Evolutionary conservation across 2,113 vertebrate genomes (phyloP).

Genomic region (Takifugu flavidus): DNA sequence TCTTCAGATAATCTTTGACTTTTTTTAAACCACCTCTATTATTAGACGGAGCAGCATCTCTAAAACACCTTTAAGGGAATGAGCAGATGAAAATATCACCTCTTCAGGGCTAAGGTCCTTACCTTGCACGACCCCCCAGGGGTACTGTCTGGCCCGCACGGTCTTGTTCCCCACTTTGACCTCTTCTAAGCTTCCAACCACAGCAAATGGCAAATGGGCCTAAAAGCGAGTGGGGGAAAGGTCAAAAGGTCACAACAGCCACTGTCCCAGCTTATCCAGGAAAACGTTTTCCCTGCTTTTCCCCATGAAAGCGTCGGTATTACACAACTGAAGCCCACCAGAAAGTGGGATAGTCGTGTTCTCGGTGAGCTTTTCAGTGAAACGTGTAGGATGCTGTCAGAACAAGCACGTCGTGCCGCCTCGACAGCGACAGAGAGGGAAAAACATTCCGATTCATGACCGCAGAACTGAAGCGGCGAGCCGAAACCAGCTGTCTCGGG

Average conservation of each 20-base stretch:
- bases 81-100: too few relatives aligned
- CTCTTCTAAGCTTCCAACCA: conserved; percentile 95
- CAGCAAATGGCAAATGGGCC: conserved; percentile 96
- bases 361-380: conserved; percentile 22
- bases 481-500: conserved; percentile 46
- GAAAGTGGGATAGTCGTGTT: conserved; percentile 2
- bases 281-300: background rate
- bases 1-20: too few relatives aligned
- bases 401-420: background rate
- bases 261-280: background rate
- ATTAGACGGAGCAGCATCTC: background rate
- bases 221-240: conserved; percentile 51
- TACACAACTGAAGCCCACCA: conserved; percentile 23
- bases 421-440: conserved; percentile 23
- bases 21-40: background rate
- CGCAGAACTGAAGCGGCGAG: conserved; percentile 49
- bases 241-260: conserved; percentile 1
- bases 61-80: too few relatives aligned
- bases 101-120: conserved; percentile 47
- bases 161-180: conserved; percentile 97
- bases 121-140: conserved; percentile 98
- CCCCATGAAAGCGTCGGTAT: background rate
- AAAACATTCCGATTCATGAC: conserved; percentile 39
- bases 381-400: conserved; percentile 2
- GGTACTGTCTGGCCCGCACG: conserved; percentile 94